phyloP scores from a whole-genome alignment of 2,797 vertebrate species.

The Philypnodon macrostomus region DNA sequence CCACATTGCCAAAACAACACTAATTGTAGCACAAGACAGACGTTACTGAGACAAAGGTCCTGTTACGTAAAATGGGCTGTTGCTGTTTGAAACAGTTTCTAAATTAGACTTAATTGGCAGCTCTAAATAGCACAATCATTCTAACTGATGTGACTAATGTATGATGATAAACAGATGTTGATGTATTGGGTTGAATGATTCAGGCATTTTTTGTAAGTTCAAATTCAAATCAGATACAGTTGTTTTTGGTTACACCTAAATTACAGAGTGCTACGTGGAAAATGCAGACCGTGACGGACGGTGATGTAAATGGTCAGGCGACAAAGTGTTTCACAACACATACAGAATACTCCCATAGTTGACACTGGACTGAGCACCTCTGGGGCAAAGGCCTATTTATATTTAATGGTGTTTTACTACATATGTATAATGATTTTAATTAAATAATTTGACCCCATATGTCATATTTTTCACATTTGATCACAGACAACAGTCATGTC shows the following conservation, averaged over 20 bases:
- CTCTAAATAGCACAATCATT: conserved; percentile 3
- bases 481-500: too few relatives aligned
- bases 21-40: background rate
- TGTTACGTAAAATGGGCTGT: conserved; percentile 12
- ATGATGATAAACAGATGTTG: background rate
- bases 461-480: too few relatives aligned
- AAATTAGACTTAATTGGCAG: background rate
- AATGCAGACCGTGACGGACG: background rate
- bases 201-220: background rate
- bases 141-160: background rate
- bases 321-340: too few relatives aligned
- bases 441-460: too few relatives aligned
- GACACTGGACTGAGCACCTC: too few relatives aligned
- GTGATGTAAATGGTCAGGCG: too few relatives aligned
- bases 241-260: background rate
- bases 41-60: background rate
- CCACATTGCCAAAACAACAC: conserved; percentile 35
- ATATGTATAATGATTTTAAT: too few relatives aligned
- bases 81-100: conserved; percentile 5
- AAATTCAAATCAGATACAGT: background rate
- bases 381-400: too few relatives aligned
- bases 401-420: too few relatives aligned
- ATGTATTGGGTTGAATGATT: background rate
- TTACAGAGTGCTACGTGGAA: background rate
- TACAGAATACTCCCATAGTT: too few relatives aligned